These are phyloP conservation scores for Eueremaeus valkanovi DNA, from an alignment of 2,888 invertebrate genomes.

Conservation along the genomic window DNA sequence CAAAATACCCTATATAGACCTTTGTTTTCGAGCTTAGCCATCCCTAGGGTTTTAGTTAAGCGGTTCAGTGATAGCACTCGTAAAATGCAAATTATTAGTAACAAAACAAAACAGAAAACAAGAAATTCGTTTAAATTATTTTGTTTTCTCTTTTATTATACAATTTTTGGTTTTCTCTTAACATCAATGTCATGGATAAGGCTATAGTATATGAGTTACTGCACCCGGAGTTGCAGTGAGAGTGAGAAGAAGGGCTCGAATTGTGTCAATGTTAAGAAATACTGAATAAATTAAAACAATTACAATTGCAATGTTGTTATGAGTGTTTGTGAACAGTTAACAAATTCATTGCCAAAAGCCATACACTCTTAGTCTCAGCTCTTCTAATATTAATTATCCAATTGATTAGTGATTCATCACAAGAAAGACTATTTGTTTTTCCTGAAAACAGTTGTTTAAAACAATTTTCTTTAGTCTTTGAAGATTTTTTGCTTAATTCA, in stretches of 20 bases:
- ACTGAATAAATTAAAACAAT: conserved; percentile 21
- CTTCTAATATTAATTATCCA: not conserved
- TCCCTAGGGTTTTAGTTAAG: too few relatives aligned
- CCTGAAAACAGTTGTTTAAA: too few relatives aligned
- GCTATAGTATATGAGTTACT: not conserved
- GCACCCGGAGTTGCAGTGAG: not conserved
- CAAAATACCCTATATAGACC: too few relatives aligned
- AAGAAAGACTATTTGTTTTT: too few relatives aligned
- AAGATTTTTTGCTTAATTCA: not conserved
- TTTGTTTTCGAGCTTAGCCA: too few relatives aligned
- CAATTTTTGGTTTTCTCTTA: not conserved
- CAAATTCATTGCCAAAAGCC: conserved; percentile 30
- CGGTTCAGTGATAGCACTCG: too few relatives aligned
- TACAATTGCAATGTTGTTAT: too few relatives aligned
- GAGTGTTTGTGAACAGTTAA: not conserved
- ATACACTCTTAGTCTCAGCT: not conserved
- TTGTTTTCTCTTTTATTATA: not conserved
- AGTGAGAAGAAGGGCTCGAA: not conserved
- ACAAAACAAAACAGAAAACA: too few relatives aligned
- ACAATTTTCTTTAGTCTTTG: not conserved
- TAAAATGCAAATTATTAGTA: too few relatives aligned
- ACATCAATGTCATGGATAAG: not conserved
- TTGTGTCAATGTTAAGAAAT: conserved; percentile 22
- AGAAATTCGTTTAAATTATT: not conserved
- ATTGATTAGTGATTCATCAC: not conserved